Percentiles rank a stretch among this genome's conserved stretches.
phyloP scores from a whole-genome alignment of 1,140 invertebrate genomes.

The Meloidogyne floridensis region DNA sequence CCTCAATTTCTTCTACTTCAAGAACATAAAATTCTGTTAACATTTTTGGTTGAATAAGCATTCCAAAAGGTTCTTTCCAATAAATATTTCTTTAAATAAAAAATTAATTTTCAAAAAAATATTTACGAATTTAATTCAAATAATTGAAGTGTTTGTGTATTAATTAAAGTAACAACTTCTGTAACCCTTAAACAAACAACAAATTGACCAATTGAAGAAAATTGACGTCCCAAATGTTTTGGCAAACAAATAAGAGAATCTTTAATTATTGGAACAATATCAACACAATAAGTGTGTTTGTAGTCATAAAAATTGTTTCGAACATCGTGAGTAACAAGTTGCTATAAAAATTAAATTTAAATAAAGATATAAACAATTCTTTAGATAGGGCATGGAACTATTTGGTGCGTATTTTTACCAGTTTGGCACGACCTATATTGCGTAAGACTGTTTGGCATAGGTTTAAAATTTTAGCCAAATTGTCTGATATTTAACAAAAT shows the following conservation, averaged over 20 bases:
- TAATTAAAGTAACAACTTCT: slow-evolving; percentile 86
- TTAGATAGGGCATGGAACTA: no score
- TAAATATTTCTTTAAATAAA: slow-evolving; percentile 79
- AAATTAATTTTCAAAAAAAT: slow-evolving; percentile 67
- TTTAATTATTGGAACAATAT: slow-evolving; percentile 94
- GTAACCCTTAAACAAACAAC: slow-evolving; percentile 87
- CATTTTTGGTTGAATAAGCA: slow-evolving; percentile 86
- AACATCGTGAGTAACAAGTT: slow-evolving; percentile 93
- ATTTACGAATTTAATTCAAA: slow-evolving; percentile 62
- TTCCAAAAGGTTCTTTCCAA: slow-evolving; percentile 83
- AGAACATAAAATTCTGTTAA: slow-evolving; percentile 90
- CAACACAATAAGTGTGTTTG: slow-evolving; percentile 82
- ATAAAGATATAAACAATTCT: no score
- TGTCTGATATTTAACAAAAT: slow-evolving; percentile 24
- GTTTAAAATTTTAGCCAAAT: no score
- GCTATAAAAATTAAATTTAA: slow-evolving; percentile 78
- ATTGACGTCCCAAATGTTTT: slow-evolving; percentile 80
- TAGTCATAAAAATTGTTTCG: slow-evolving; percentile 96
- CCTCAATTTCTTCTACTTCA: slow-evolving; percentile 82
- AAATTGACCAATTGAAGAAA: slow-evolving; percentile 88
- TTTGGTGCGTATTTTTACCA: no score
- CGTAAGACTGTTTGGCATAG: no score
- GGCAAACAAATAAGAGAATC: slow-evolving; percentile 90
- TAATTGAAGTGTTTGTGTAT: slow-evolving; percentile 88
- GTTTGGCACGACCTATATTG: no score